These are phyloP conservation scores for Bombyx mandarina DNA, from an alignment of 1,140 invertebrate species.

Conservation along the genomic window DNA sequence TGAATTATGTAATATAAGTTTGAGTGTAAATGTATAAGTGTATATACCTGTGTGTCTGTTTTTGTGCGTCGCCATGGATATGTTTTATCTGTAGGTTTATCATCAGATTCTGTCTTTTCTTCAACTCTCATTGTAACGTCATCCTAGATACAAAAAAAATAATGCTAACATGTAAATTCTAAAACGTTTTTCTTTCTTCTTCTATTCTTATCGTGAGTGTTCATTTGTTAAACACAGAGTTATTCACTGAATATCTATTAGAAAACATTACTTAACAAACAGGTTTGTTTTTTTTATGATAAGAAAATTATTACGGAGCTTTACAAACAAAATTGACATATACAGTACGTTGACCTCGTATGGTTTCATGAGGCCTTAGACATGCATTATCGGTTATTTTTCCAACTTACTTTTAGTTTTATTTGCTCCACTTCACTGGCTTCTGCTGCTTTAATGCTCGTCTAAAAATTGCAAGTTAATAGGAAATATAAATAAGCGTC, in stretches of 20 bases:
- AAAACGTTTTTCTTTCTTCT: neutral
- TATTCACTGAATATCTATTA: conserved; percentile 34
- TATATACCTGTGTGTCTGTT: conserved; percentile 53
- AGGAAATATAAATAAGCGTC: conserved; percentile 32
- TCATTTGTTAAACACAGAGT: conserved; percentile 28
- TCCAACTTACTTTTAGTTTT: conserved; percentile 58
- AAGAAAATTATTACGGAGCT: too few relatives aligned
- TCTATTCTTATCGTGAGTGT: neutral
- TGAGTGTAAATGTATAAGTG: conserved; percentile 17
- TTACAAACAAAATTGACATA: neutral
- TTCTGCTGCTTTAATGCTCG: conserved; percentile 44
- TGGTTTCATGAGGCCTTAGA: too few relatives aligned
- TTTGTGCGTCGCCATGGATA: conserved; percentile 50
- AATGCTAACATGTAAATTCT: neutral
- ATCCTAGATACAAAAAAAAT: conserved; percentile 54
- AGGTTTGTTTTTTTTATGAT: too few relatives aligned
- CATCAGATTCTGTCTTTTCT: conserved; percentile 26
- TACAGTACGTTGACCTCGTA: neutral
- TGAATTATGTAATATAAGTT: conserved; percentile 3
- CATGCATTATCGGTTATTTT: conserved; percentile 6
- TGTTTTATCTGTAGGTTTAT: conserved; percentile 43
- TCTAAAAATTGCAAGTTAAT: conserved; percentile 55
- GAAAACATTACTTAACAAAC: too few relatives aligned
- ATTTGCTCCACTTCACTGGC: conserved; percentile 43
- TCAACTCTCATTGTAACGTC: conserved; percentile 32